Evolutionary conservation across 2,113 vertebrate species (phyloP).

Genomic region (Pipra filicauda): DNA sequence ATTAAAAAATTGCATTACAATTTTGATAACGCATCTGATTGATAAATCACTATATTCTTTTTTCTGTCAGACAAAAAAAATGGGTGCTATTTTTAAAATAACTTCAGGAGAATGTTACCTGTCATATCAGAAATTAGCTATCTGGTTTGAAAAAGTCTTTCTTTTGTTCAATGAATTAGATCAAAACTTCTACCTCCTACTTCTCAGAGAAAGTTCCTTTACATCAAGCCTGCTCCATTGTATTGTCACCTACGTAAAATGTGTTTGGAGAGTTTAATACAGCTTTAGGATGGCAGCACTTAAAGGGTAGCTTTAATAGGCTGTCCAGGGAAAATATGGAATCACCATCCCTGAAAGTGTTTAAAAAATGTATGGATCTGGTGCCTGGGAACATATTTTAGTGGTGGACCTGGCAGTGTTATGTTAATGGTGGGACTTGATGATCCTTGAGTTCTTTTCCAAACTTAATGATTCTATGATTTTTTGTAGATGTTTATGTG

Average conservation of each 20-base stretch:
- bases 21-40: neutral
- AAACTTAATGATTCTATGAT: neutral
- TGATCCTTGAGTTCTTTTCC: neutral
- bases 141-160: neutral
- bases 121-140: neutral
- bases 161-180: neutral
- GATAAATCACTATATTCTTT: neutral
- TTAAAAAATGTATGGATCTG: fast-evolving
- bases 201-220: neutral
- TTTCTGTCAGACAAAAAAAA: neutral
- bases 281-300: neutral
- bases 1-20: neutral
- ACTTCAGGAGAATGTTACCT: neutral
- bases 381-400: neutral
- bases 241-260: neutral
- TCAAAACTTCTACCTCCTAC: neutral
- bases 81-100: neutral
- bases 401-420: neutral
- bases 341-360: neutral
- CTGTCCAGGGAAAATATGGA: neutral
- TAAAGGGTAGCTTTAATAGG: fast-evolving
- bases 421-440: neutral
- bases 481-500: neutral
- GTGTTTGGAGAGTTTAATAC: neutral
- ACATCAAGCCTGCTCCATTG: neutral